Evolutionary conservation across 2,113 vertebrate species (phyloP).

Genomic region (Loxodonta africana): DNA sequence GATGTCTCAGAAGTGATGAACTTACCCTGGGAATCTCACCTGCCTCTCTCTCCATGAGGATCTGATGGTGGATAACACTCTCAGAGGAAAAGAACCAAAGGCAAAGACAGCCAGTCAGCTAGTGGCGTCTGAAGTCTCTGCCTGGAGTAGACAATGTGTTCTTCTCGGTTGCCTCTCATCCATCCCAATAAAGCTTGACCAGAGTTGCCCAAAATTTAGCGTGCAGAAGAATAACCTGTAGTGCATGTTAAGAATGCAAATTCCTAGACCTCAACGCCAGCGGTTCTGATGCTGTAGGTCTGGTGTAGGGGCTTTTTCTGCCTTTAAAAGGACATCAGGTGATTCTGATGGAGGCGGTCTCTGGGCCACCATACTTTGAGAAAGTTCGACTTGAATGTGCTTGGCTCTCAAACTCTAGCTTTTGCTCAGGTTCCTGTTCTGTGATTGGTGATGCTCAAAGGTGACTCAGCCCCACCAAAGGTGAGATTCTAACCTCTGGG

Average conservation of each 20-base stretch:
- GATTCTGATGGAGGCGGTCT: background rate
- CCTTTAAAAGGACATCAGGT: background rate
- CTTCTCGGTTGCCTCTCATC: background rate
- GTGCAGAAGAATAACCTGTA: background rate
- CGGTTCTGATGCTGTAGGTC: background rate
- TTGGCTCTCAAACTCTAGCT: background rate
- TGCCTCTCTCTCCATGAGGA: background rate
- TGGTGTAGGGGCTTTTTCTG: background rate
- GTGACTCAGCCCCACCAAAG: background rate
- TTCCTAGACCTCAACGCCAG: background rate
- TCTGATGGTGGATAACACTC: background rate
- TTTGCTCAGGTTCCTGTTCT: background rate
- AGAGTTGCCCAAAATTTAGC: background rate
- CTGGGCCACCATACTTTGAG: background rate
- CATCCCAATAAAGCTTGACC: background rate
- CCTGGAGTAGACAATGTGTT: background rate
- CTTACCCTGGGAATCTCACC: background rate
- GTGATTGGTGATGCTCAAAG: background rate
- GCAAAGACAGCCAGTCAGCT: background rate
- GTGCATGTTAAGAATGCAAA: background rate
- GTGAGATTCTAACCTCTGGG: background rate
- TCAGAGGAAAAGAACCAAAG: background rate
- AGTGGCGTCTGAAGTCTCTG: background rate
- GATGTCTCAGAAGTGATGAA: conserved; percentile 22
- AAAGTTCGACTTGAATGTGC: background rate